Conservation (phyloP, 2,113 vertebrate species). For the Rhabdornis inornatus region DNA sequence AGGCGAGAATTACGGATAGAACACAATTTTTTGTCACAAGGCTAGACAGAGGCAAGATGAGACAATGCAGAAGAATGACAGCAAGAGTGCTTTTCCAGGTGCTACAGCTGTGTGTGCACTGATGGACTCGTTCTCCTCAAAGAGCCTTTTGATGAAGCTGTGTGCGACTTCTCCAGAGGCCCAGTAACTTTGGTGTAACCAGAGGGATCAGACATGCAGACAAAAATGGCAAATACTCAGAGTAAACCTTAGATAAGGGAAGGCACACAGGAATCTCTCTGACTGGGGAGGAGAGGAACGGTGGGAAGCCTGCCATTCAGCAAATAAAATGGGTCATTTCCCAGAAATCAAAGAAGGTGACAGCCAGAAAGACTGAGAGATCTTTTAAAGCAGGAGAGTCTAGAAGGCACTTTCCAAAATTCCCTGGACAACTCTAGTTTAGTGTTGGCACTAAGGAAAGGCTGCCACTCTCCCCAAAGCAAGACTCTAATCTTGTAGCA, state of each 20-base stretch:
- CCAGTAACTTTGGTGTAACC: accelerated
- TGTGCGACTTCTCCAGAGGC: neutral
- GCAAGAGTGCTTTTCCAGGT: neutral
- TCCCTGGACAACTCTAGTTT: neutral
- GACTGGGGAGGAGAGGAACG: neutral
- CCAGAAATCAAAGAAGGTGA: neutral
- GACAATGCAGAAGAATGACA: neutral
- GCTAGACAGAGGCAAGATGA: neutral
- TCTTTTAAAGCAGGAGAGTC: neutral
- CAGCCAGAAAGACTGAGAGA: neutral
- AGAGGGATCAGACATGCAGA: neutral
- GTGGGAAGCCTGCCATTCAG: neutral
- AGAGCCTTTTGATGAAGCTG: neutral
- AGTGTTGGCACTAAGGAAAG: neutral
- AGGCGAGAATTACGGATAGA: neutral
- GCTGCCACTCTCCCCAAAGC: accelerated
- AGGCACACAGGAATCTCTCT: neutral
- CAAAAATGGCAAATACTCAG: neutral
- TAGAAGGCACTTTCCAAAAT: neutral
- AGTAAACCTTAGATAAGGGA: neutral
- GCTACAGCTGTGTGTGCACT: neutral
- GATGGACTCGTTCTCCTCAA: neutral
- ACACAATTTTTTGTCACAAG: neutral
- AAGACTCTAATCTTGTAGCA: neutral
- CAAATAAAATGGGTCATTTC: neutral